Evolutionary conservation across 1,140 invertebrate species (phyloP).

Genomic region (Pristionchus pacificus): DNA sequence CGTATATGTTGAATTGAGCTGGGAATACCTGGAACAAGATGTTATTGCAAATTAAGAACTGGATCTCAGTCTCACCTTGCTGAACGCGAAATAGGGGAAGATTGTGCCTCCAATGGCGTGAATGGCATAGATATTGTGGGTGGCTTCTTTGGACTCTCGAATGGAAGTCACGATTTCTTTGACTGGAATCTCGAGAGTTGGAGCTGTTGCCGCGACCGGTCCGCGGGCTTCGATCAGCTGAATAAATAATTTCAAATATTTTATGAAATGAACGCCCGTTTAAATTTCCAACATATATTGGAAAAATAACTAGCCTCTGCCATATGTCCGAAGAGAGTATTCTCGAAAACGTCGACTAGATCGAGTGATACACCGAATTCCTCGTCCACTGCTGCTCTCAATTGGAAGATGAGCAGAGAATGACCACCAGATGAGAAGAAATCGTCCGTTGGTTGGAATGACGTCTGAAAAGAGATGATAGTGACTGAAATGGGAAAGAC

Average conservation of each 20-base stretch:
- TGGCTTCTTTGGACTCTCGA: too few relatives aligned
- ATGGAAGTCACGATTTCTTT: constrained; percentile 20
- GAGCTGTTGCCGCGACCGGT: neutral
- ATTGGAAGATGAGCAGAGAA: constrained; percentile 34
- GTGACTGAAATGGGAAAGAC: neutral
- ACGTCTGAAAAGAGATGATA: neutral
- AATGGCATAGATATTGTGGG: constrained; percentile 40
- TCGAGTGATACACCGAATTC: constrained; percentile 27
- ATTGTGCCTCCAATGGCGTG: constrained; percentile 47
- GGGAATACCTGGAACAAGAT: constrained; percentile 37
- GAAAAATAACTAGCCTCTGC: neutral
- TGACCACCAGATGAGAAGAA: constrained; percentile 42
- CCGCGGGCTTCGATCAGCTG: constrained; percentile 19
- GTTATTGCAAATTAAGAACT: too few relatives aligned
- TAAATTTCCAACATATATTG: constrained; percentile 16
- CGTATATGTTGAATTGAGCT: constrained; percentile 36
- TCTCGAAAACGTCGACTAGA: too few relatives aligned
- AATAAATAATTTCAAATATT: constrained; percentile 19
- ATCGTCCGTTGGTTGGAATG: constrained; percentile 1
- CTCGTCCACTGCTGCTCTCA: constrained; percentile 29
- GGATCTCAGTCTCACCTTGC: too few relatives aligned
- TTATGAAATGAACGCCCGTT: neutral
- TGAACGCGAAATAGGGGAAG: constrained; percentile 43
- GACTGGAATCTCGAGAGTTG: neutral
- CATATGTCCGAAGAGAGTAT: constrained; percentile 24